Evolutionary conservation across 2,888 invertebrate species (phyloP).

Genomic region (Drosophila infuscata): DNA sequence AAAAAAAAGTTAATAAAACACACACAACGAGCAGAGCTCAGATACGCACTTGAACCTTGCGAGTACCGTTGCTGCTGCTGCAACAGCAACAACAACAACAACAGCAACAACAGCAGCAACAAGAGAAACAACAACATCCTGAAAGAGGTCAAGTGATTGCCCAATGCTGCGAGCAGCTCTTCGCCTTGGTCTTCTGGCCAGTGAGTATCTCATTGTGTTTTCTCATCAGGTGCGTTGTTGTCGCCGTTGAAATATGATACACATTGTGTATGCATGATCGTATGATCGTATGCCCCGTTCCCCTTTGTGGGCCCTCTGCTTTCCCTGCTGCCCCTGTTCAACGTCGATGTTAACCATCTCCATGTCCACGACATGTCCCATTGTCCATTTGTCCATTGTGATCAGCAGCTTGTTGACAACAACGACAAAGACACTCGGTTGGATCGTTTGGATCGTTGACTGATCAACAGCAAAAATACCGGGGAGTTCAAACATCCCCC

Average conservation of each 20-base stretch:
- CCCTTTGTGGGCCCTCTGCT: background rate
- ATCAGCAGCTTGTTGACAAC: conserved; percentile 30
- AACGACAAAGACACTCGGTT: conserved; percentile 9
- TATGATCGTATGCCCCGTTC: conserved; percentile 41
- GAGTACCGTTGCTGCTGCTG: conserved; percentile 54
- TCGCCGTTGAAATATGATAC: conserved; percentile 82
- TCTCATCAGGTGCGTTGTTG: conserved; percentile 82
- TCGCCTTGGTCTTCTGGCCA: conserved; percentile 20
- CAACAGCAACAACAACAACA: conserved; percentile 7
- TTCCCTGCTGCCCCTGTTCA: background rate
- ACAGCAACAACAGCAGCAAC: conserved; percentile 13
- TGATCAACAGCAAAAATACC: conserved; percentile 33
- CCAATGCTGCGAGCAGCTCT: conserved; percentile 54
- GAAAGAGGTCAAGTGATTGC: conserved; percentile 83
- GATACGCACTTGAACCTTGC: conserved; percentile 74
- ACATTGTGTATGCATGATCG: conserved; percentile 82
- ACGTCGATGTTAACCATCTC: conserved; percentile 16
- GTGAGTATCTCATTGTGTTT: conserved; percentile 78
- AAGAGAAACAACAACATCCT: conserved; percentile 79
- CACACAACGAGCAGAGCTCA: conserved; percentile 8
- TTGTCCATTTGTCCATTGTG: conserved; percentile 34
- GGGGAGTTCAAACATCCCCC: conserved; percentile 20
- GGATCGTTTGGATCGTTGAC: conserved; percentile 20
- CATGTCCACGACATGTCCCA: conserved; percentile 22
- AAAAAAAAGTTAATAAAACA: background rate